These are phyloP conservation scores for Bombus terrestris DNA, from an alignment of 1,140 invertebrate genomes.

Conservation along the genomic window DNA sequence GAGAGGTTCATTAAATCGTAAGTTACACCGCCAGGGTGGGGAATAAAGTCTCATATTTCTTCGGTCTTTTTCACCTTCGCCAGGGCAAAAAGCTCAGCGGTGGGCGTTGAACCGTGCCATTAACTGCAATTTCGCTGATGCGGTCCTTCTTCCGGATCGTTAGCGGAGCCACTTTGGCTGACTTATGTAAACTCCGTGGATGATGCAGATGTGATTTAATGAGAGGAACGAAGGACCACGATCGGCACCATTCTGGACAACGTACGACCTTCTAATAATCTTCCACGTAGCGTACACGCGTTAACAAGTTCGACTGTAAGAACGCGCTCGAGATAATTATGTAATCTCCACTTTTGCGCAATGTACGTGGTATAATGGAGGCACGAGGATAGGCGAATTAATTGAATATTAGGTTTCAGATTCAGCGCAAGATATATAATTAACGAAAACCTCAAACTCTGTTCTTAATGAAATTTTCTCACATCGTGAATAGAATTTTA, in stretches of 20 bases:
- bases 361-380: not conserved
- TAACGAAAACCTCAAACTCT: not conserved
- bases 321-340: not conserved
- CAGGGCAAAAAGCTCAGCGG: conserved; percentile 66
- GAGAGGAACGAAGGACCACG: conserved; percentile 48
- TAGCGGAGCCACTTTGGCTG: conserved; percentile 70
- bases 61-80: conserved; percentile 65
- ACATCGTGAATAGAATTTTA: too few relatives aligned
- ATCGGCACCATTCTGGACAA: not conserved
- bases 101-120: conserved; percentile 74
- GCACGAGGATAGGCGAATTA: not conserved
- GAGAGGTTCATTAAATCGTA: conserved; percentile 66
- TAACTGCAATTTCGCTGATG: conserved; percentile 74
- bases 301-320: not conserved
- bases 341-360: not conserved
- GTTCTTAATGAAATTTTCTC: not conserved
- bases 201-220: conserved; percentile 66
- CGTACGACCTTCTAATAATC: not conserved
- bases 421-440: not conserved
- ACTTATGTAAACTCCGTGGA: conserved; percentile 70
- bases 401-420: not conserved
- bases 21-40: conserved; percentile 30
- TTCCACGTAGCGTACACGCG: not conserved
- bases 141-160: conserved; percentile 74
- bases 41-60: conserved; percentile 70